Base-by-base conservation (phyloP, 2,888 invertebrate species). In the Maniola hyperantus region DNA sequence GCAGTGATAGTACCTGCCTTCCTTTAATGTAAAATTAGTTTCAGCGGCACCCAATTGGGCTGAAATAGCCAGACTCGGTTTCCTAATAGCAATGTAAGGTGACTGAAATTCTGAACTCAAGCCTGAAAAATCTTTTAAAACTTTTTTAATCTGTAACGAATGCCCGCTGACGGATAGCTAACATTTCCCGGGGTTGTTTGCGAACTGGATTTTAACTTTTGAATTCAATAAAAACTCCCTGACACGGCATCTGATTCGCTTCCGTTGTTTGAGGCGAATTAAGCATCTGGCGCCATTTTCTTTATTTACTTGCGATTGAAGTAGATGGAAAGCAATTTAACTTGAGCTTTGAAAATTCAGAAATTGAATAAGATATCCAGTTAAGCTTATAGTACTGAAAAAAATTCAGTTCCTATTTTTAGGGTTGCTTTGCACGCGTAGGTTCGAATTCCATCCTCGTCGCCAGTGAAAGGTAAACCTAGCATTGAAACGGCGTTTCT, bases 141-240 rank as follows among this genome's bases (percentile, higher is more conserved):
- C 61, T 71, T 71, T 74, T 73, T 72, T 72, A 74, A 73, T 72
- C 73, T 72, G 71, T 71, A 70, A 73, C 73, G 68, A 70, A 70
- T 72, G 69, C 68, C 69, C 64, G 66, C 68, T 65, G 70, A 67
- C 69, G 68, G 66, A 61, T 67, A 67, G 65, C 57, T 57, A 36
- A 39, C 39, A 57, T 57, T 57, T 57, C 71, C 71, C 68, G 10
- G 26, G 48, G 34, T 66, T 66, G 58, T 66, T 53, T 63, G 59
- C 58, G 46, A 66, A 63, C 66, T 66, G 63, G 53, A 59, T 66
- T 68, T 42, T 55, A 63, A 68, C 54, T 68, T 68, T 59, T 54
- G 42, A 68, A 63, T 62, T 42, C 58, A 68, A 66, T 58, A 63
- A 59, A 63, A 63, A 50, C 53, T 66, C 42, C 39, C 58, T 46